A percentile compares a stretch with the other conserved stretches of the same genome.
These are phyloP conservation scores for Gavia stellata DNA, from an alignment of 2,113 vertebrate species.

Conservation along the genomic window DNA sequence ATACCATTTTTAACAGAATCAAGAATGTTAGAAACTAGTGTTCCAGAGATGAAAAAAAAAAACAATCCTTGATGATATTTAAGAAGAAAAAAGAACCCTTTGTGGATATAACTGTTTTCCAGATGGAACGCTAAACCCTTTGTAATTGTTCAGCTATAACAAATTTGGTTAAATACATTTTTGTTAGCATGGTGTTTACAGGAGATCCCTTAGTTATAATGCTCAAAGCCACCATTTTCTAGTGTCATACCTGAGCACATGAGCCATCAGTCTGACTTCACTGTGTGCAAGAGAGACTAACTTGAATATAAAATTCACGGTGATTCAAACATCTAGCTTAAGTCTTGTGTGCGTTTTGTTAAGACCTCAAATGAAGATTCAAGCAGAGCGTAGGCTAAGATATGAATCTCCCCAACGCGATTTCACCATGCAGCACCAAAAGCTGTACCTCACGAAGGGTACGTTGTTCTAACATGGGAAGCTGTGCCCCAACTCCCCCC, in stretches of 20 bases:
- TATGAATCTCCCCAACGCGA: neutral
- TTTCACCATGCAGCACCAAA: neutral
- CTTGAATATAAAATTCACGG: neutral
- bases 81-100: neutral
- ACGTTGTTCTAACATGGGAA: neutral
- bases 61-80: neutral
- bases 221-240: neutral
- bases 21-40: neutral
- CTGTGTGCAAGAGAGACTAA: neutral
- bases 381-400: neutral
- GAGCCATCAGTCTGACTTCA: neutral
- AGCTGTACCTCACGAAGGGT: neutral
- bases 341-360: neutral
- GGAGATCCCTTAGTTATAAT: neutral
- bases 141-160: neutral
- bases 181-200: neutral
- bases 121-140: neutral
- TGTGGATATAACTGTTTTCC: neutral
- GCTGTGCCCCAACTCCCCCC: neutral
- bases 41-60: neutral
- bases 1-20: neutral
- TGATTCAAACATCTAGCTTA: neutral
- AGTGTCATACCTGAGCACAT: too few species aligned
- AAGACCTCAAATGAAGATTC: neutral
- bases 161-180: neutral